These are phyloP conservation scores for Pyrocephalus nanus DNA, from an alignment of 2,797 vertebrate species.

Conservation along the genomic window DNA sequence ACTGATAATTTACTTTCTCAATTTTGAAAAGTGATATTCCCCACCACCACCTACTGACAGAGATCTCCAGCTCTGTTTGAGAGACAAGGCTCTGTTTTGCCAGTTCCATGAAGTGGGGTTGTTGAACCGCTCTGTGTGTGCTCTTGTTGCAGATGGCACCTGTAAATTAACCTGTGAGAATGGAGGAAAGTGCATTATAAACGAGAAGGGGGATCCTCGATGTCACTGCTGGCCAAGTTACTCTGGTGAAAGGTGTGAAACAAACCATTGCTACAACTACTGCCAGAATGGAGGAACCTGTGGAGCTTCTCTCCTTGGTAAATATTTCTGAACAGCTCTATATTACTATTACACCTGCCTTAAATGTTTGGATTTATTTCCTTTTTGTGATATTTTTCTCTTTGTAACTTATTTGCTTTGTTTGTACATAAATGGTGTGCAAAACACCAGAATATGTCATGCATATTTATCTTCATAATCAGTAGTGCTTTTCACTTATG, in stretches of 20 bases:
- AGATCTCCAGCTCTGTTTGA: neutral
- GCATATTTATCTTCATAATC: neutral
- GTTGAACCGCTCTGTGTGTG: neutral
- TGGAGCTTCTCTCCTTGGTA: conserved; percentile 90
- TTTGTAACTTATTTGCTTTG: neutral
- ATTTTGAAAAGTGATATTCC: rapidly evolving
- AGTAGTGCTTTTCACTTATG: neutral
- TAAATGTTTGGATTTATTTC: neutral
- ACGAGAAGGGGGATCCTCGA: conserved; percentile 92
- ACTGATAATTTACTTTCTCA: neutral
- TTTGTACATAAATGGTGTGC: neutral
- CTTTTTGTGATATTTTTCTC: neutral
- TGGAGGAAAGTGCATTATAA: conserved; percentile 93
- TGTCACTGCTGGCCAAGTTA: conserved; percentile 98
- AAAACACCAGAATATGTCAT: neutral
- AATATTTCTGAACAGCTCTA: conserved; percentile 43
- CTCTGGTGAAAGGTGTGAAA: conserved; percentile 94
- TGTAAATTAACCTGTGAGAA: conserved; percentile 94
- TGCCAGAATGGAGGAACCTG: conserved; percentile 97
- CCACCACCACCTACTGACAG: rapidly evolving
- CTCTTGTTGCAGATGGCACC: conserved; percentile 83
- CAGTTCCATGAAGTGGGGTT: rapidly evolving
- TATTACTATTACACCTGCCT: neutral
- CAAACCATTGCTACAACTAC: conserved; percentile 94
- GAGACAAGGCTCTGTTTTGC: neutral